phyloP scores from a whole-genome alignment of 2,113 vertebrate genomes.

The Sitta europaea region DNA sequence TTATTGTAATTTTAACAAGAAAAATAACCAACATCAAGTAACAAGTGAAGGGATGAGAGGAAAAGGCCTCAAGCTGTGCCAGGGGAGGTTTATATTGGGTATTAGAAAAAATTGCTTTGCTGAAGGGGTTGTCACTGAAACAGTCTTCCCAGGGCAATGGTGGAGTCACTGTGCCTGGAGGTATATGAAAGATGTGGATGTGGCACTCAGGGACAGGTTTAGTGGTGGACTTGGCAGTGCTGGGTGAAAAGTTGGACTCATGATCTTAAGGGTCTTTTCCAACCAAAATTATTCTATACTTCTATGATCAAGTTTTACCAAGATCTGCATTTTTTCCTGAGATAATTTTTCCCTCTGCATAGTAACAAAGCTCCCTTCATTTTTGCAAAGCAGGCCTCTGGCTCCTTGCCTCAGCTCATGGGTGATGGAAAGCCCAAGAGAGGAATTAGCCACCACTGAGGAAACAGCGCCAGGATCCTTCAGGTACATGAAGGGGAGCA shows the following conservation, averaged over 20 bases:
- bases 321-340: background rate
- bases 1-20: background rate
- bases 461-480: background rate
- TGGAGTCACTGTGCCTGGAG: background rate
- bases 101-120: background rate
- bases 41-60: background rate
- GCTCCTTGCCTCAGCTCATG: background rate
- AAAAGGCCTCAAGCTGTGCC: background rate
- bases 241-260: fast-evolving
- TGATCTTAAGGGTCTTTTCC: background rate
- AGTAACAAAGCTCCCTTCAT: background rate
- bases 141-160: background rate
- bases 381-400: background rate
- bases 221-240: background rate
- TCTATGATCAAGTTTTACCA: background rate
- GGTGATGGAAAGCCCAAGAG: background rate
- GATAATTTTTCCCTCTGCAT: background rate
- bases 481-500: background rate
- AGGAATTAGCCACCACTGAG: background rate
- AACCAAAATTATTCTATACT: background rate
- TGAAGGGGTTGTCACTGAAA: background rate
- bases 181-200: background rate
- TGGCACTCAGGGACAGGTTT: background rate
- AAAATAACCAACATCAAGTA: background rate
- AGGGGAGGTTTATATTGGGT: background rate